Percentiles rank a stretch among this genome's conserved stretches.
Evolutionary conservation across 2,797 vertebrate genomes (phyloP).

Genomic region (Helostoma temminkii): DNA sequence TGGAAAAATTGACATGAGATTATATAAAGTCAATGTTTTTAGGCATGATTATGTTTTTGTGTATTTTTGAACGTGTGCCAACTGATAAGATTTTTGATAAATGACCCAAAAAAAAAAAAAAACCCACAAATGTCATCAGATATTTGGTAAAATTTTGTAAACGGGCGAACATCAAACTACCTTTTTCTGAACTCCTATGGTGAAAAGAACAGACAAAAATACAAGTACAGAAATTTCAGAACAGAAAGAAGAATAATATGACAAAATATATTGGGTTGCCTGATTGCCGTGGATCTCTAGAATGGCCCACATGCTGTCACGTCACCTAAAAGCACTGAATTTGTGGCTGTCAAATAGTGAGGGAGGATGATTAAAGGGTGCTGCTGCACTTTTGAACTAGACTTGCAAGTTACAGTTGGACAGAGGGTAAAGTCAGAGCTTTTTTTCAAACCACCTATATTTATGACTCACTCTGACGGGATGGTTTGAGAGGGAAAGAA

Average conservation of each 20-base stretch:
- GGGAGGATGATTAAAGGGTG: neutral
- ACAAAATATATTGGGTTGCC: too few relatives aligned
- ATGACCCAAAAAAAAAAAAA: too few relatives aligned
- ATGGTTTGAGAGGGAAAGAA: neutral
- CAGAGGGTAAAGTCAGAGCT: neutral
- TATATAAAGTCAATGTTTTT: too few relatives aligned
- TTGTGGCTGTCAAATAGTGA: conserved; percentile 9
- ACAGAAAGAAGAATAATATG: too few relatives aligned
- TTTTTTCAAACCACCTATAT: neutral
- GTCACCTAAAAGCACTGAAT: conserved; percentile 4
- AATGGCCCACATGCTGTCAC: neutral
- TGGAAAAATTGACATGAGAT: too few relatives aligned
- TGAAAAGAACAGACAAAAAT: neutral
- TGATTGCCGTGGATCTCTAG: conserved; percentile 17
- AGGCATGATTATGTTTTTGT: too few relatives aligned
- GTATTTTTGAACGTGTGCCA: too few relatives aligned
- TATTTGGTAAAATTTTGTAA: too few relatives aligned
- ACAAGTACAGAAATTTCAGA: neutral
- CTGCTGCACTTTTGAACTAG: neutral
- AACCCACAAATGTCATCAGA: neutral
- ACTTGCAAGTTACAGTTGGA: neutral
- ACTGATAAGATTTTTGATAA: too few relatives aligned
- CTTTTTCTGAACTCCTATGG: too few relatives aligned
- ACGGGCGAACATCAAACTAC: too few relatives aligned
- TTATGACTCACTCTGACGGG: conserved; percentile 39